These are phyloP conservation scores for Thysanoteuthis rhombus DNA, from an alignment of 2,888 invertebrate genomes.

Conservation along the genomic window DNA sequence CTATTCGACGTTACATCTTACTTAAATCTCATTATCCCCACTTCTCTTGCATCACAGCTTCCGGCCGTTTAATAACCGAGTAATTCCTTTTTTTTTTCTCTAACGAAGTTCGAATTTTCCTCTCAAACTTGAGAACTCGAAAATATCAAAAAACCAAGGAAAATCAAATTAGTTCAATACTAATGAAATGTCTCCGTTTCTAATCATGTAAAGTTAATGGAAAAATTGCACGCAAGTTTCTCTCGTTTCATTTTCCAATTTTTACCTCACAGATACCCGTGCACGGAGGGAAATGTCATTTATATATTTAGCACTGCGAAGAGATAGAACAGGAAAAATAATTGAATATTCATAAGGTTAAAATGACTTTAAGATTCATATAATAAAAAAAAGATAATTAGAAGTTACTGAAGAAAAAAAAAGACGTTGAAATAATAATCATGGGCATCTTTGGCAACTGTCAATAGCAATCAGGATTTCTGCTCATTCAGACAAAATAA, in stretches of 20 bases:
- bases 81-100: background rate
- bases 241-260: background rate
- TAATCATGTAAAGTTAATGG: background rate
- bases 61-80: background rate
- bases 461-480: background rate
- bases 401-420: background rate
- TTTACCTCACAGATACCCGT: background rate
- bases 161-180: background rate
- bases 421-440: background rate
- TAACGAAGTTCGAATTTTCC: background rate
- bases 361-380: background rate
- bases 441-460: background rate
- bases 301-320: background rate
- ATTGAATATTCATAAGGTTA: background rate
- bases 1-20: background rate
- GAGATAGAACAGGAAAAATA: background rate
- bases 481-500: background rate
- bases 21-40: no score
- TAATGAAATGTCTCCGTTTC: background rate
- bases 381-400: background rate
- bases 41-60: background rate
- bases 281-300: background rate
- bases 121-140: background rate
- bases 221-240: background rate
- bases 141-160: background rate